These are phyloP conservation scores for Drosophila stalkeri DNA, from an alignment of 2,888 invertebrate genomes.

Conservation along the genomic window DNA sequence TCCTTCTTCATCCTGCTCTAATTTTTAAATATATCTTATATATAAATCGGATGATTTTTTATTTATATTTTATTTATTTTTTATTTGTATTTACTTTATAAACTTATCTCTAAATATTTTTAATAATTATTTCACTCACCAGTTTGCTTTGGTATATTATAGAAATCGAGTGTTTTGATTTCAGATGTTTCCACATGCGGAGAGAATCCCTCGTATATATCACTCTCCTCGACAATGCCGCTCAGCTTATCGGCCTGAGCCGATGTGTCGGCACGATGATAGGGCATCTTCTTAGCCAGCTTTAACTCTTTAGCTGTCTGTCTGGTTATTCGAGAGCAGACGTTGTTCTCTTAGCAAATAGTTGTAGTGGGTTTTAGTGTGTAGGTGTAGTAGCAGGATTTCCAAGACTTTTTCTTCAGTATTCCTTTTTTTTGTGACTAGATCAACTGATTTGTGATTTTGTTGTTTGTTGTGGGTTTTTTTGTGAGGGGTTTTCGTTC, in stretches of 20 bases:
- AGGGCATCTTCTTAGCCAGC: constrained; percentile 83
- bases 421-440: constrained; percentile 70
- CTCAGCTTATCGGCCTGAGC: constrained; percentile 89
- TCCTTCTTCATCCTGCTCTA: no score
- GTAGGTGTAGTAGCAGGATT: constrained; percentile 1
- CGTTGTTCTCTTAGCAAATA: constrained; percentile 7
- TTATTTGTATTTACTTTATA: no score
- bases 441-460: constrained; percentile 56
- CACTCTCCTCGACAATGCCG: constrained; percentile 91
- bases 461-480: constrained; percentile 29
- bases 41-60: no score
- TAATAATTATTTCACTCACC: constrained; percentile 67
- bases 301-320: constrained; percentile 23
- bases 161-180: constrained; percentile 87
- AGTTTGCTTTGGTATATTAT: constrained; percentile 83
- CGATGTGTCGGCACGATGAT: constrained; percentile 83
- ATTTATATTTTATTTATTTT: no score
- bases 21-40: no score
- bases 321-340: constrained; percentile 13
- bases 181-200: constrained; percentile 93
- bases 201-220: constrained; percentile 92
- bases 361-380: not conserved
- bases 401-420: constrained; percentile 37
- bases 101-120: not conserved
- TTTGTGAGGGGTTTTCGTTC: constrained; percentile 8